These are phyloP conservation scores for Antheraea mylitta DNA, from an alignment of 1,140 invertebrate genomes.

Conservation along the genomic window DNA sequence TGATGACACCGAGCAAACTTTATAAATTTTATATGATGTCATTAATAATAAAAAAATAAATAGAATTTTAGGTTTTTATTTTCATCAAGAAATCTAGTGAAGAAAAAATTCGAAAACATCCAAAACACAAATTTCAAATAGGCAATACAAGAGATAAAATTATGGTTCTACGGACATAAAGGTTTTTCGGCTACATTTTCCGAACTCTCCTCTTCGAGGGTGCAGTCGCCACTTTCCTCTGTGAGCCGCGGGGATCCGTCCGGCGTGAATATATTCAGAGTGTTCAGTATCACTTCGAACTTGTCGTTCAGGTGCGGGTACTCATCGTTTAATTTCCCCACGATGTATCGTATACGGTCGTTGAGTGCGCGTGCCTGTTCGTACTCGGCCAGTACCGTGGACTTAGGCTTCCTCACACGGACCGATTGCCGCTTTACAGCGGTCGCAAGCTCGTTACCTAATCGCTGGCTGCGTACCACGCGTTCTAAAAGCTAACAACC, in stretches of 20 bases:
- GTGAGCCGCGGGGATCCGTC: slow-evolving; percentile 36
- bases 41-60: too few species aligned
- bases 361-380: slow-evolving; percentile 47
- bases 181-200: slow-evolving; percentile 40
- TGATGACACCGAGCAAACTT: too few species aligned
- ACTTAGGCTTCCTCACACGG: slow-evolving; percentile 45
- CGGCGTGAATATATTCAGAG: slow-evolving; percentile 53
- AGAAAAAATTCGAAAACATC: too few species aligned
- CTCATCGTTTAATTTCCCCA: slow-evolving; percentile 37
- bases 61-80: too few species aligned
- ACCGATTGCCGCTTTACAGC: slow-evolving; percentile 55
- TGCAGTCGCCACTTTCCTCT: slow-evolving; percentile 31
- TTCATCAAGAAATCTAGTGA: too few species aligned
- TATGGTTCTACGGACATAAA: slow-evolving; percentile 19
- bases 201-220: slow-evolving; percentile 18
- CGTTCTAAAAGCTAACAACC: slow-evolving; percentile 57
- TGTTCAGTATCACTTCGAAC: slow-evolving; percentile 44
- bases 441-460: slow-evolving; percentile 51
- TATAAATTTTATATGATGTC: too few species aligned
- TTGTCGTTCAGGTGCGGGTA: slow-evolving; percentile 50
- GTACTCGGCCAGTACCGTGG: slow-evolving; percentile 46
- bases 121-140: too few species aligned
- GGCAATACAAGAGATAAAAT: not conserved
- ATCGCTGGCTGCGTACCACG: slow-evolving; percentile 59
- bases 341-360: slow-evolving; percentile 42